Base-by-base conservation (phyloP, 2,113 vertebrate species). In the Corythornis madagascariensis region DNA sequence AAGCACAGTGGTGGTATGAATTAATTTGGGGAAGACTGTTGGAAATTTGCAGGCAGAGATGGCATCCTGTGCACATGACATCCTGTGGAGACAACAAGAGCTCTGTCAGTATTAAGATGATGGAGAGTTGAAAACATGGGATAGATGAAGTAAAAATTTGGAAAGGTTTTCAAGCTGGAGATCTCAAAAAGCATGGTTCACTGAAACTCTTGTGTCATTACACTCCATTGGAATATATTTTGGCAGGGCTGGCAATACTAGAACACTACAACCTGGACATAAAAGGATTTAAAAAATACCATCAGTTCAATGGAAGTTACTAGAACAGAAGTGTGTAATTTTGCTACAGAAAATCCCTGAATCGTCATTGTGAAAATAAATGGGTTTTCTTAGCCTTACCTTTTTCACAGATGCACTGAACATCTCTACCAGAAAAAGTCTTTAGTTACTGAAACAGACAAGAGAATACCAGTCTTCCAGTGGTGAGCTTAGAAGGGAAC, bases 61-160 rank as follows among this genome's bases (percentile, higher is more conserved):
- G 33, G 33, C 42, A 87, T 85, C 75, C 71, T 85, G 45, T 70
- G 50, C 33, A 70, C 50, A 52, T 82, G 71, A 89, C 89, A 73
- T 71, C 56, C 82, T 91, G 59, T 87, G 78, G 66, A 90, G 87
- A 91, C 71, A 93, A 55, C 71, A 50, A 85, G 89, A 92, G 64
- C 71, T 89, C 85, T 86, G 71, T 26, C 33, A 63, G 24, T 26
- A 55, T 77, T 64, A 91, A 88, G 52, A 67, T 66, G 38, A 83
- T 71, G 69, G 56, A 92, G 28, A 7, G 18, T 10, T 87, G 78
- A 65, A 89, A 82, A 40, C 71, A 40, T 57, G 63, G 72, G 85
- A 87, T 55, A 89, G 25, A 61, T 59, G 33, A 89, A 87, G 59
- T 18, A 73, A 86, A 82, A 82, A 70, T 33, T 11, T 66, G 19